phyloP scores from a whole-genome alignment of 2,888 invertebrate genomes.

The Idaea aversata region DNA sequence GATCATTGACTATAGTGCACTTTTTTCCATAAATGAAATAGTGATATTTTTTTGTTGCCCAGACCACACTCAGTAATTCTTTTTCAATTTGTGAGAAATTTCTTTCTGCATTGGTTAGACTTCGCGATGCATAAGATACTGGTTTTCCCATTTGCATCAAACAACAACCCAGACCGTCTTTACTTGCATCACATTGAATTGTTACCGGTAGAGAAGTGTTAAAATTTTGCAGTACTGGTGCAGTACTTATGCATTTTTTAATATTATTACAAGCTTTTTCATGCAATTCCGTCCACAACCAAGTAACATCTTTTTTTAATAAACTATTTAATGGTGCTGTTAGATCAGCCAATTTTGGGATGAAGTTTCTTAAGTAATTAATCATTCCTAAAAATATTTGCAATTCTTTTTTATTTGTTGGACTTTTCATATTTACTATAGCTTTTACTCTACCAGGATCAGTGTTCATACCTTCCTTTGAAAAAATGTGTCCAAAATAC shows the following conservation, averaged over 20 bases:
- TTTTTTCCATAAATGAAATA: constrained; percentile 33
- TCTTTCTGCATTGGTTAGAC: constrained; percentile 25
- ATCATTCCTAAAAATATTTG: constrained; percentile 23
- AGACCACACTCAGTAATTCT: constrained; percentile 36
- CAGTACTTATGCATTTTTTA: constrained; percentile 9
- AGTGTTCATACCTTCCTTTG: constrained; percentile 20
- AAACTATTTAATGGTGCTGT: constrained; percentile 12
- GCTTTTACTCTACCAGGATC: constrained; percentile 24
- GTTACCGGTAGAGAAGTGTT: constrained; percentile 12
- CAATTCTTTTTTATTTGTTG: constrained; percentile 19
- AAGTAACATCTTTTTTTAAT: constrained; percentile 20
- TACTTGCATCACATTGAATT: constrained; percentile 29
- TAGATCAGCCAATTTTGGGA: constrained; percentile 19
- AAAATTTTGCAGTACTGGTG: constrained; percentile 20
- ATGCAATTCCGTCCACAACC: constrained; percentile 15
- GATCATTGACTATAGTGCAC: constrained; percentile 31
- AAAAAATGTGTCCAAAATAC: constrained; percentile 28
- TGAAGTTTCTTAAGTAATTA: constrained; percentile 23
- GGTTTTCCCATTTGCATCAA: constrained; percentile 28
- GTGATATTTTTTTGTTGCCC: constrained; percentile 30
- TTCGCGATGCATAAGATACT: constrained; percentile 22
- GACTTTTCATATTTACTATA: constrained; percentile 21
- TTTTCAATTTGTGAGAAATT: constrained; percentile 37
- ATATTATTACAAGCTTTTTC: constrained; percentile 7
- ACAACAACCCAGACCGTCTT: constrained; percentile 25